These are phyloP conservation scores for Scophthalmus maximus DNA, from an alignment of 2,113 vertebrate species.

Conservation along the genomic window DNA sequence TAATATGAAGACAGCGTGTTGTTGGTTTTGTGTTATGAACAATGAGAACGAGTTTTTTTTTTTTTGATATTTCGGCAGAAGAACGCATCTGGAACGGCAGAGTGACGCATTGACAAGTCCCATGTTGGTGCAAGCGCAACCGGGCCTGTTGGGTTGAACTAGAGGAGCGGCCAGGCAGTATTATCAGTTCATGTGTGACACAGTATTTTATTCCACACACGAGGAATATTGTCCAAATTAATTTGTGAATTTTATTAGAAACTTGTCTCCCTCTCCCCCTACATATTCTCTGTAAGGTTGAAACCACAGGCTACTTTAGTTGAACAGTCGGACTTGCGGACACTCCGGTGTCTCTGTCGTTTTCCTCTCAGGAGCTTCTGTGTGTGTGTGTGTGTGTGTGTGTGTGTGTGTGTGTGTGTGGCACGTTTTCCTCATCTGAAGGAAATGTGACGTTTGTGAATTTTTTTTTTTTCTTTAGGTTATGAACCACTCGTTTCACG, in stretches of 20 bases:
- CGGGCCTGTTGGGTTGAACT: constrained; percentile 25
- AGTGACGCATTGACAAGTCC: background rate
- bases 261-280: background rate
- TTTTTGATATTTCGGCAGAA: constrained; percentile 14
- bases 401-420: too few relatives aligned
- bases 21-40: constrained; percentile 4
- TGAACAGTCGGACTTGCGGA: constrained; percentile 4
- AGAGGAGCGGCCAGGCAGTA: constrained; percentile 9
- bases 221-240: background rate
- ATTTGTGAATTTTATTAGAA: background rate
- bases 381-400: too few relatives aligned
- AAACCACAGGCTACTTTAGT: constrained; percentile 12
- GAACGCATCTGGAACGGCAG: constrained; percentile 20
- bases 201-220: constrained; percentile 5
- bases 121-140: background rate
- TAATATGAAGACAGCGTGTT: constrained; percentile 62
- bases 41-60: background rate
- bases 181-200: constrained; percentile 1
- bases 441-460: constrained; percentile 68
- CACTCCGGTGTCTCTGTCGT: constrained; percentile 30
- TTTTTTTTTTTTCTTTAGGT: constrained; percentile 65
- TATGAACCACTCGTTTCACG: constrained; percentile 75
- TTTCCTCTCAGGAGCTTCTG: constrained; percentile 48
- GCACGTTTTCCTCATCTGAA: constrained; percentile 53
- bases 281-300: background rate